Conservation (phyloP, 1,140 invertebrate genomes). For the Daktulosphaira vitifoliae region DNA sequence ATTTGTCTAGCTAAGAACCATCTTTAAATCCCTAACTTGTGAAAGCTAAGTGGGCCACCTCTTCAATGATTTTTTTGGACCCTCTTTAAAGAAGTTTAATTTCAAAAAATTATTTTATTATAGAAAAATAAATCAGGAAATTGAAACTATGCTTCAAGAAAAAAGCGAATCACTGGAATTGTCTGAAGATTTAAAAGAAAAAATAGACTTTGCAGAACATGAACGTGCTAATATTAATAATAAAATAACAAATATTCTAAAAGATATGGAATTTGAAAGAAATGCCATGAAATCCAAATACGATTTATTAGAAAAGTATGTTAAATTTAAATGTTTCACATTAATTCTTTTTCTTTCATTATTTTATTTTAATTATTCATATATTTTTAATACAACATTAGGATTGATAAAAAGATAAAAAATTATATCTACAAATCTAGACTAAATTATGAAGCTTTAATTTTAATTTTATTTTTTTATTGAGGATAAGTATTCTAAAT, state of each 20-base stretch:
- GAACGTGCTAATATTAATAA: constrained; percentile 15
- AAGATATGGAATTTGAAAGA: constrained; percentile 5
- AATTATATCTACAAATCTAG: background rate
- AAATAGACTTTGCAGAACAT: background rate
- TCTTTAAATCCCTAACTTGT: no score
- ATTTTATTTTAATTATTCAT: background rate
- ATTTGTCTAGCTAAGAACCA: no score
- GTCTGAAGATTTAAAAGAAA: constrained; percentile 10
- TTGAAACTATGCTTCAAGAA: constrained; percentile 3
- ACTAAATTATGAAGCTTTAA: no score
- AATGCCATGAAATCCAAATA: constrained; percentile 2
- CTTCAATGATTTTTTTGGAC: no score
- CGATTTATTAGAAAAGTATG: constrained; percentile 13
- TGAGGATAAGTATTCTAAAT: no score
- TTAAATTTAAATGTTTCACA: background rate
- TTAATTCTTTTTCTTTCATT: background rate
- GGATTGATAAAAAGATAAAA: background rate
- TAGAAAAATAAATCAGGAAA: constrained; percentile 10
- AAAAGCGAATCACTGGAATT: constrained; percentile 1
- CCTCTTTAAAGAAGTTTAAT: no score
- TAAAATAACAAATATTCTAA: constrained; percentile 5
- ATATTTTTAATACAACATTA: no score
- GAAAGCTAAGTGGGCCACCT: no score
- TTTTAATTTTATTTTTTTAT: no score
- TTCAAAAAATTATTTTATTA: background rate